A percentile compares a stretch with the other conserved stretches of the same genome.
Conservation (phyloP, 1,140 invertebrate species). For the Triops cancriformis region DNA sequence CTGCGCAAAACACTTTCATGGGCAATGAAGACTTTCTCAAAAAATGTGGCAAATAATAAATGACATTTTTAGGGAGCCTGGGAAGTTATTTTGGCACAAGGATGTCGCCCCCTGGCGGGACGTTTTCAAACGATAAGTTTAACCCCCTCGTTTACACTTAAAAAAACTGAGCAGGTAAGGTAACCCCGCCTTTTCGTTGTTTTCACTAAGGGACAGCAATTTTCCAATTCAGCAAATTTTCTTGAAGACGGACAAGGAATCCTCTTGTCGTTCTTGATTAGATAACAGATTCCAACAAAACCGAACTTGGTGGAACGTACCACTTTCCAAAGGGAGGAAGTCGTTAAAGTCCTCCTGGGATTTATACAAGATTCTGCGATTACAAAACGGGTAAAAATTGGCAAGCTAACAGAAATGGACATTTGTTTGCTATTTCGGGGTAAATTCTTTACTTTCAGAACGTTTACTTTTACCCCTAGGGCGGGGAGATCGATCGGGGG, state of each 20-base stretch:
- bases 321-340: neutral
- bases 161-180: neutral
- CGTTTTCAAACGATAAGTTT: neutral
- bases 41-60: no score
- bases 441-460: neutral
- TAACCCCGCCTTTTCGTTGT: neutral
- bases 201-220: neutral
- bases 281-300: neutral
- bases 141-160: neutral
- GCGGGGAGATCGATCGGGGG: neutral
- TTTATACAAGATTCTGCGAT: neutral
- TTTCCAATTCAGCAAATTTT: slow-evolving; percentile 9
- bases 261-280: neutral
- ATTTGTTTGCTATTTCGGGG: neutral
- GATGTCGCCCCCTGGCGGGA: neutral
- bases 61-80: no score
- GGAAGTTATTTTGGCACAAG: no score
- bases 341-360: neutral
- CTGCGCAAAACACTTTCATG: no score
- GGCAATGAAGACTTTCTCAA: no score
- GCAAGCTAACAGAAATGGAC: neutral
- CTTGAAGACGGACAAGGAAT: slow-evolving; percentile 1
- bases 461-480: neutral
- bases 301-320: neutral
- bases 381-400: neutral